These are phyloP conservation scores for Steinernema carpocapsae DNA, from an alignment of 2,888 invertebrate genomes.

Conservation along the genomic window DNA sequence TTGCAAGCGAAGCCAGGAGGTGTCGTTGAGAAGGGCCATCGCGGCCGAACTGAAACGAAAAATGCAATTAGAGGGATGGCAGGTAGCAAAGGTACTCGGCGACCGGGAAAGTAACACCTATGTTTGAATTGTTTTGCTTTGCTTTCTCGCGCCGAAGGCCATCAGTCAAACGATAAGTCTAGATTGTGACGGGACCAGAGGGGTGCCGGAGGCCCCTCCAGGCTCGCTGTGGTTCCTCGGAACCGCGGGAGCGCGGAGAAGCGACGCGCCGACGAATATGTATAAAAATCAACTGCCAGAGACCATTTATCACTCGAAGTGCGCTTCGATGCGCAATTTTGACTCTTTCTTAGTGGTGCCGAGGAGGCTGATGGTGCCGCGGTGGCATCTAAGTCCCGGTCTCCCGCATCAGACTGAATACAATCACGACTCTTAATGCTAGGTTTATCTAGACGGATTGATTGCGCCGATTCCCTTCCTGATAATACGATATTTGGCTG, in stretches of 20 bases:
- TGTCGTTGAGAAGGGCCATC: slow-evolving; percentile 31
- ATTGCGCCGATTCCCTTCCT: neutral
- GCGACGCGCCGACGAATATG: slow-evolving; percentile 21
- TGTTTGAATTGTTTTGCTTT: neutral
- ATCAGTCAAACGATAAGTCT: slow-evolving; percentile 14
- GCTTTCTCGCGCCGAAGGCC: slow-evolving; percentile 8
- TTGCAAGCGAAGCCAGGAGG: slow-evolving; percentile 13
- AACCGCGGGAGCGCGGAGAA: neutral
- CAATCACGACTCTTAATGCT: neutral
- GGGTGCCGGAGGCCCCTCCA: neutral
- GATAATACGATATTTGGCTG: too few species aligned
- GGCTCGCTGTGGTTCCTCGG: neutral
- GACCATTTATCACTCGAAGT: slow-evolving; percentile 27
- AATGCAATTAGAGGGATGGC: neutral
- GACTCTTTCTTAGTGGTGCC: neutral
- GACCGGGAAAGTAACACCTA: slow-evolving; percentile 2
- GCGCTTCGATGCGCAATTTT: slow-evolving; percentile 30
- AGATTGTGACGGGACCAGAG: neutral
- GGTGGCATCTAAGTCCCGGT: neutral
- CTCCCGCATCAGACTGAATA: neutral
- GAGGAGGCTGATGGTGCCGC: neutral
- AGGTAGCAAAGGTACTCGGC: neutral
- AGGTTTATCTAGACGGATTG: neutral
- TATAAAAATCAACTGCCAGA: slow-evolving; percentile 27
- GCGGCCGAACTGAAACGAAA: slow-evolving; percentile 16